Evolutionary conservation across 1,140 invertebrate genomes (phyloP).

Genomic region (Platyura marginata): DNA sequence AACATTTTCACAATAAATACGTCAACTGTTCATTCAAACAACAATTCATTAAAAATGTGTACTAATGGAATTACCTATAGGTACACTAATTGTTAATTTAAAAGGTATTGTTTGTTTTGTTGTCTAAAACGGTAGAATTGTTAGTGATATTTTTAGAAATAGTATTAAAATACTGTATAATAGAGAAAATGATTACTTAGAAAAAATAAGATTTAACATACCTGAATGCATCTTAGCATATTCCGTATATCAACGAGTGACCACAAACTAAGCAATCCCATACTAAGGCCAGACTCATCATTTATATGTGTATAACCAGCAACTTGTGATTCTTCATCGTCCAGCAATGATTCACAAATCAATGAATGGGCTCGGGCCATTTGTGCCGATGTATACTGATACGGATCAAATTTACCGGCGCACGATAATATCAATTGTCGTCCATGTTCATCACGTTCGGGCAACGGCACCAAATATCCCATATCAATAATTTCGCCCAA

Average conservation of each 20-base stretch:
- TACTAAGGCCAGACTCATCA: conserved; percentile 62
- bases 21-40: too few species aligned
- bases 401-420: conserved; percentile 53
- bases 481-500: conserved; percentile 57
- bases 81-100: too few species aligned
- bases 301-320: conserved; percentile 63
- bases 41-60: too few species aligned
- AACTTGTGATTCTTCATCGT: conserved; percentile 63
- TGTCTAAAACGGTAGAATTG: too few species aligned
- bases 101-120: too few species aligned
- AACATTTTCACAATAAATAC: too few species aligned
- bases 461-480: conserved; percentile 63
- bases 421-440: conserved; percentile 54
- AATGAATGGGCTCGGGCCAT: conserved; percentile 59
- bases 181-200: neutral
- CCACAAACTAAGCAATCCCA: conserved; percentile 66
- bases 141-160: too few species aligned
- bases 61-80: too few species aligned
- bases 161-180: neutral
- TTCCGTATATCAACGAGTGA: conserved; percentile 57
- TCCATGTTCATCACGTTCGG: conserved; percentile 50
- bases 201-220: conserved; percentile 11
- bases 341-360: conserved; percentile 54
- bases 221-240: conserved; percentile 59
- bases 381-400: conserved; percentile 49